phyloP scores from a whole-genome alignment of 2,113 vertebrate species.

The Bubalus kerabau region DNA sequence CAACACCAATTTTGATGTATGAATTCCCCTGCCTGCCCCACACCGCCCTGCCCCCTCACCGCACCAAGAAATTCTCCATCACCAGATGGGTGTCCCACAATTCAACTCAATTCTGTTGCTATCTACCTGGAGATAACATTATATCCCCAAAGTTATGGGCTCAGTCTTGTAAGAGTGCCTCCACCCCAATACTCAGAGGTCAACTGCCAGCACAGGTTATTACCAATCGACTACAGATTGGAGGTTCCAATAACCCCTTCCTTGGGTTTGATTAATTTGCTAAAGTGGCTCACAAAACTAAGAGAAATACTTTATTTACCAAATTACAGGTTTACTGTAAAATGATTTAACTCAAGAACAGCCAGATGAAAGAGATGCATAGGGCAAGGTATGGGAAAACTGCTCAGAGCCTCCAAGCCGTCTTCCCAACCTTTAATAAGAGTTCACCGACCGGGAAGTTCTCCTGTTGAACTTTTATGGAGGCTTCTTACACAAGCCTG shows the following conservation, averaged over 20 bases:
- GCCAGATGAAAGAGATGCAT: not conserved
- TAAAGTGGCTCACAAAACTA: not conserved
- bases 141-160: not conserved
- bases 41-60: accelerated
- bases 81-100: not conserved
- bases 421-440: not conserved
- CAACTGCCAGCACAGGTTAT: not conserved
- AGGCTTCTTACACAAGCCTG: not conserved
- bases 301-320: not conserved
- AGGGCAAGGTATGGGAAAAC: not conserved
- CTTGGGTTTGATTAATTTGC: not conserved
- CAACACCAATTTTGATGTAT: not conserved
- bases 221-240: not conserved
- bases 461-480: not conserved
- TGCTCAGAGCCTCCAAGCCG: not conserved
- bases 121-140: not conserved
- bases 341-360: not conserved
- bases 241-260: not conserved
- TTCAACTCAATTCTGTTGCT: not conserved
- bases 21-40: not conserved
- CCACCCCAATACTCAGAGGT: not conserved
- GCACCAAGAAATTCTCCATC: not conserved
- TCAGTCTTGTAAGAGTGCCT: not conserved
- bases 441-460: not conserved
- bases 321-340: not conserved